A percentile compares a stretch with the other conserved stretches of the same genome.
These are phyloP conservation scores for Lophura nycthemera DNA, from an alignment of 2,113 vertebrate genomes.

Conservation along the genomic window DNA sequence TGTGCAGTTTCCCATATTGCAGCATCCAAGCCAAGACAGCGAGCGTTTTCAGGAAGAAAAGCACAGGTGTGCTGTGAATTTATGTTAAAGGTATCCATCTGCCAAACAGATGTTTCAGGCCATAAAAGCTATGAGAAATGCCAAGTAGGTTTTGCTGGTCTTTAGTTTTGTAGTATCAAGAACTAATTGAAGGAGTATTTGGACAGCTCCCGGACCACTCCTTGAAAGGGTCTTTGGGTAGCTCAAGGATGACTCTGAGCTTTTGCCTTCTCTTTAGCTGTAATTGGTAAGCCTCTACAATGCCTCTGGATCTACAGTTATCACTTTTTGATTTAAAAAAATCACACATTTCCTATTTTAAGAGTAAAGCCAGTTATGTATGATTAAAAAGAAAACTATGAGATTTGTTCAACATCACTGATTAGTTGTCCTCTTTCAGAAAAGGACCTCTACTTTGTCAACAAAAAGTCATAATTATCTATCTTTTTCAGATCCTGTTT, in stretches of 20 bases:
- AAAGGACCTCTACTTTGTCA: background rate
- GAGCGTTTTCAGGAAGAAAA: background rate
- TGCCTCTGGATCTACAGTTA: background rate
- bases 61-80: background rate
- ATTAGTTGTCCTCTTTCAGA: background rate
- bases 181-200: background rate
- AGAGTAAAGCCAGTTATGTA: background rate
- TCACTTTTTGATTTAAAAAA: background rate
- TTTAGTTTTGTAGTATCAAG: background rate
- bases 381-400: background rate
- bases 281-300: background rate
- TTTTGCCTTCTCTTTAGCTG: background rate
- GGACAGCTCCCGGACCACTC: background rate
- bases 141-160: background rate
- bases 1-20: accelerated
- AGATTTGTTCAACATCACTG: background rate
- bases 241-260: background rate
- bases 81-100: background rate
- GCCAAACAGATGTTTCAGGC: background rate
- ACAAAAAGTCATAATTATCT: background rate
- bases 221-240: background rate
- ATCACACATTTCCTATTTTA: background rate
- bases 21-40: background rate
- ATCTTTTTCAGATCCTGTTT: background rate
- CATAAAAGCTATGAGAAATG: background rate